Evolutionary conservation across 1,140 invertebrate genomes (phyloP).

Genomic region (Orius laevigatus): DNA sequence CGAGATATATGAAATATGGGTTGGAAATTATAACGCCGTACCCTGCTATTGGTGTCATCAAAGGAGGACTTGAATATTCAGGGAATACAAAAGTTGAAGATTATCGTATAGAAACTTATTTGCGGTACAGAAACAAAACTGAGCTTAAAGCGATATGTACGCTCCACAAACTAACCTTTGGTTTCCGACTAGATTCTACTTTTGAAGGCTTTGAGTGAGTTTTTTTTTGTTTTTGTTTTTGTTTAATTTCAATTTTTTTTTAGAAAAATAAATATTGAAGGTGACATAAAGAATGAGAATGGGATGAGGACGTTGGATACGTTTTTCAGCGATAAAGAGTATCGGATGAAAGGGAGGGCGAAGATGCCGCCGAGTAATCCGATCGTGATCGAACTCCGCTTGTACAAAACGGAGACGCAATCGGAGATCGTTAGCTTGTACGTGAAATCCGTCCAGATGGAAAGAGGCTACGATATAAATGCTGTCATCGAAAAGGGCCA

Average conservation of each 20-base stretch:
- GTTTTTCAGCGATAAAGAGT: conserved; percentile 17
- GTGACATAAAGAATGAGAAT: conserved; percentile 14
- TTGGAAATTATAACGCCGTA: conserved; percentile 35
- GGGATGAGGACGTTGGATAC: conserved; percentile 17
- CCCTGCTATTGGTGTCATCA: conserved; percentile 31
- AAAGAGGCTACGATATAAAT: conserved; percentile 16
- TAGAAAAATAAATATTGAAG: conserved; percentile 19
- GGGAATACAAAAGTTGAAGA: conserved; percentile 13
- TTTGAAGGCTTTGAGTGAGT: conserved; percentile 19
- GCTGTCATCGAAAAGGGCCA: conserved; percentile 13
- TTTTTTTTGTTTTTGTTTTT: conserved; percentile 6
- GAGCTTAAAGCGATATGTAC: conserved; percentile 19
- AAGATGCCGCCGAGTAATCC: conserved; percentile 16
- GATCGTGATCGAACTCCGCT: conserved; percentile 16
- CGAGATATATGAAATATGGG: conserved; percentile 28
- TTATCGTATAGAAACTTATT: conserved; percentile 19
- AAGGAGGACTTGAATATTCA: conserved; percentile 20
- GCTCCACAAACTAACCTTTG: conserved; percentile 14
- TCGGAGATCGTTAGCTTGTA: conserved; percentile 14
- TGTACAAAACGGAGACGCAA: conserved; percentile 11
- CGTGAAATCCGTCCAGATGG: conserved; percentile 11
- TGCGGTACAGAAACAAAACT: conserved; percentile 17
- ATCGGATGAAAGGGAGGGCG: conserved; percentile 18
- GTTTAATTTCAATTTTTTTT: conserved; percentile 9
- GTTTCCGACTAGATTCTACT: conserved; percentile 18